Percentiles rank a stretch among this genome's conserved stretches.
Conservation (phyloP, 2,888 invertebrate genomes). For the Oscheius onirici region DNA sequence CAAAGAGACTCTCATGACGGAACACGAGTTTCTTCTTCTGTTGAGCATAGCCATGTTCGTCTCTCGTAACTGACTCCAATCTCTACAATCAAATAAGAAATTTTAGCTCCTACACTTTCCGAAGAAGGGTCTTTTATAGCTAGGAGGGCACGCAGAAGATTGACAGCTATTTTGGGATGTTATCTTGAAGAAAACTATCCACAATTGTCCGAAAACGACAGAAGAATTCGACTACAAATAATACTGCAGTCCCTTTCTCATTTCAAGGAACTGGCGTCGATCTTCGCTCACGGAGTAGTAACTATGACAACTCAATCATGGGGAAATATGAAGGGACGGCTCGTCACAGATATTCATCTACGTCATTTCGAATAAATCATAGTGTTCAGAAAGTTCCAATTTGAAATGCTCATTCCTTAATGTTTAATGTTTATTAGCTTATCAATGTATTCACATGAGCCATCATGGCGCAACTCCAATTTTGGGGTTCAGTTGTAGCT, state of each 20-base stretch:
- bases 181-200: slow-evolving; percentile 1
- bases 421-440: too few relatives aligned
- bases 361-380: too few relatives aligned
- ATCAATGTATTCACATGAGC: too few relatives aligned
- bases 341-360: neutral
- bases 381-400: too few relatives aligned
- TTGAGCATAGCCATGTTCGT: neutral
- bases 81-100: neutral
- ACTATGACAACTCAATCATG: neutral
- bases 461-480: too few relatives aligned
- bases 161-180: neutral
- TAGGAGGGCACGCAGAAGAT: neutral
- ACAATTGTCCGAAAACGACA: neutral
- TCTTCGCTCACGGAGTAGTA: slow-evolving; percentile 2
- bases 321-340: neutral
- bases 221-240: too few relatives aligned
- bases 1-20: neutral
- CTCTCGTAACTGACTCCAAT: neutral
- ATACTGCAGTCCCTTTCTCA: neutral
- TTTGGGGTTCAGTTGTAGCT: too few relatives aligned
- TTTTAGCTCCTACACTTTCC: slow-evolving; percentile 1
- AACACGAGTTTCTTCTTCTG: neutral
- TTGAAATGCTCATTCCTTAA: too few relatives aligned
- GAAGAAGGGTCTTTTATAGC: neutral
- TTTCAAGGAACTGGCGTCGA: neutral